Evolutionary conservation across 2,888 invertebrate species (phyloP).

Genomic region (Sinopyrophorus schimmeli): DNA sequence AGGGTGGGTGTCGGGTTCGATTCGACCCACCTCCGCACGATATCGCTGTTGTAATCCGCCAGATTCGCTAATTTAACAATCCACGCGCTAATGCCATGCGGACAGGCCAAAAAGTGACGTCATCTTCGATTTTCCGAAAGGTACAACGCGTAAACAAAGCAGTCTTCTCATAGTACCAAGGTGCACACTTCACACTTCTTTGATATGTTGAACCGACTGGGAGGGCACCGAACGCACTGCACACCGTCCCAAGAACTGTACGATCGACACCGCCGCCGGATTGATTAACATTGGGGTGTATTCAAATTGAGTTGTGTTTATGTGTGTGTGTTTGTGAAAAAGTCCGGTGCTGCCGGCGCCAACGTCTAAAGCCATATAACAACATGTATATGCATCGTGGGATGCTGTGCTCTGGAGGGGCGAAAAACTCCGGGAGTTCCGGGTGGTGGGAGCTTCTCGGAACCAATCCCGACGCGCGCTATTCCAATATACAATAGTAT

Average conservation of each 20-base stretch:
- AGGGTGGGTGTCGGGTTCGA: constrained; percentile 60
- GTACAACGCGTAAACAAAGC: constrained; percentile 20
- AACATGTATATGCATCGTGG: constrained; percentile 52
- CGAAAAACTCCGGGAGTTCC: constrained; percentile 40
- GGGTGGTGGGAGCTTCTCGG: constrained; percentile 35
- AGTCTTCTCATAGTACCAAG: constrained; percentile 19
- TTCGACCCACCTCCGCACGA: constrained; percentile 64
- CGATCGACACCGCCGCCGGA: constrained; percentile 16
- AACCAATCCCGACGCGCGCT: constrained; percentile 38
- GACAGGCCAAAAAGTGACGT: no score
- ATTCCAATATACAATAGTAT: constrained; percentile 56
- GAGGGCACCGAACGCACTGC: constrained; percentile 26
- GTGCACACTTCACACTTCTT: constrained; percentile 30
- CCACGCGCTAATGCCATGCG: constrained; percentile 9
- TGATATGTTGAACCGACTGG: constrained; percentile 27
- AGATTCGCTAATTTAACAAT: constrained; percentile 56
- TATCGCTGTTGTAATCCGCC: constrained; percentile 64
- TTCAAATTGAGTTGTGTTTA: constrained; percentile 25
- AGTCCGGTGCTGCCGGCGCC: constrained; percentile 46
- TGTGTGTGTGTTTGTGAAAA: constrained; percentile 26
- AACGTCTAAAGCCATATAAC: constrained; percentile 54
- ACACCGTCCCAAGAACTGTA: constrained; percentile 14
- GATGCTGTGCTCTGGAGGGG: constrained; percentile 51
- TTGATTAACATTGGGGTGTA: constrained; percentile 30
- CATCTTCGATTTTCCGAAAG: no score